These are phyloP conservation scores for Cantharis flavilabris DNA, from an alignment of 2,888 invertebrate species.

Conservation along the genomic window DNA sequence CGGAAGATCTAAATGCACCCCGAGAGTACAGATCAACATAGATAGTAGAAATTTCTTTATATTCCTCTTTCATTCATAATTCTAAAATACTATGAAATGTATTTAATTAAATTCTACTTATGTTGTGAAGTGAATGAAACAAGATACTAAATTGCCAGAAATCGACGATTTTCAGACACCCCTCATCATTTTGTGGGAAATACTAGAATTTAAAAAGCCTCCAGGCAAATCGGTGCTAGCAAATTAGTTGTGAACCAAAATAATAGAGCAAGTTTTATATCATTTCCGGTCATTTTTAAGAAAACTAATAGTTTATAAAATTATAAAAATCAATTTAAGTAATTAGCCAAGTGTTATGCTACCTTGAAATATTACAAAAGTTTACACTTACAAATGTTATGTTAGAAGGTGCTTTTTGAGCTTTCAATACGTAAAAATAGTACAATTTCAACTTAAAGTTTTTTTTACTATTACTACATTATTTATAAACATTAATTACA, in stretches of 20 bases:
- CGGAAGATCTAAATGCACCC: no score
- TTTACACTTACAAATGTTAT: no score
- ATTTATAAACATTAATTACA: no score
- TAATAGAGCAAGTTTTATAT: conserved; percentile 15
- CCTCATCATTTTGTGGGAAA: conserved; percentile 12
- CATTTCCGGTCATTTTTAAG: conserved; percentile 15
- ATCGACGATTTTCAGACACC: conserved; percentile 6
- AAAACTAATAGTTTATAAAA: neutral
- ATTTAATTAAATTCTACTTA: neutral
- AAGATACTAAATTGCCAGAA: conserved; percentile 2
- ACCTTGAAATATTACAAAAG: neutral
- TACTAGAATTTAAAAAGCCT: conserved; percentile 2
- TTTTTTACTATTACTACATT: no score
- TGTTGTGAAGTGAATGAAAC: neutral
- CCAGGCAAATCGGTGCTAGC: conserved; percentile 7
- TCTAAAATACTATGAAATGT: neutral
- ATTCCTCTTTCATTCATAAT: neutral
- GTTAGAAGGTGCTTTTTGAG: no score
- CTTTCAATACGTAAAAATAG: no score
- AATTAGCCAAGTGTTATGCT: neutral
- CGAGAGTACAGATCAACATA: no score
- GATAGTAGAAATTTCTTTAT: neutral
- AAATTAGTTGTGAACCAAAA: conserved; percentile 17
- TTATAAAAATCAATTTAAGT: neutral
- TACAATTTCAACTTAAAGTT: no score